Base-by-base conservation (phyloP, 2,113 vertebrate species). In the Pithys albifrons region DNA sequence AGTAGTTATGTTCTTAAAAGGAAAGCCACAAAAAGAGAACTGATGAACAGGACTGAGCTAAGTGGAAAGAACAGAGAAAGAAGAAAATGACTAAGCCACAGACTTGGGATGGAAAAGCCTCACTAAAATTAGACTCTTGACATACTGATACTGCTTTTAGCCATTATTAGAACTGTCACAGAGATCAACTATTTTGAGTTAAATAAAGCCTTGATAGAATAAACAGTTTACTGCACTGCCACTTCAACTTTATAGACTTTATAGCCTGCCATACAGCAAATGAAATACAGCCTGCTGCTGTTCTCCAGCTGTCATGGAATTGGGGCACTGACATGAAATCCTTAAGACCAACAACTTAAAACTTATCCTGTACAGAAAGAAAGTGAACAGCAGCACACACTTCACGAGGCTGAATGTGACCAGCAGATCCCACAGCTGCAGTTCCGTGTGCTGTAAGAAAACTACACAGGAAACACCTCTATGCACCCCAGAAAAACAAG, bases 101-200 rank as follows among this genome's bases (percentile, higher is more conserved):
- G 61, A 58, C 61, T 67, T 45, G 24, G 39, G 55, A 59, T 52
- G n/a, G 75, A 95, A 91, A 86, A 88, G 48, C 52, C 39, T 93
- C 72, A 61, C 71, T 93, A 89, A 95, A 97, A 92, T 93, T 91
- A 95, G 83, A 71, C 65, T 61, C 43, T 14, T 64, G 27, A 72
- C 57, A 78, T 67, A 69, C 57, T 17, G 24, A 66, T 49, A 54
- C 24, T 67, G 65, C 73, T 88, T 81, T 95, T 78, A 94, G 79
- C 55, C 64, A 64, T 39, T 86, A 66, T 19, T 74, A 78, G 79
- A 85, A 73, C 51, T 18, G 20, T 64, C 88, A 73, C 35, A 84
- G 59, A 88, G 20, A 78, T 51, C 73, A 95, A 89, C 48, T 72
- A 48, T 65, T 91, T 64, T 65, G 77, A 94, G 76, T 91, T 92